These are phyloP conservation scores for Protonibea diacanthus DNA, from an alignment of 2,797 vertebrate genomes.

Conservation along the genomic window DNA sequence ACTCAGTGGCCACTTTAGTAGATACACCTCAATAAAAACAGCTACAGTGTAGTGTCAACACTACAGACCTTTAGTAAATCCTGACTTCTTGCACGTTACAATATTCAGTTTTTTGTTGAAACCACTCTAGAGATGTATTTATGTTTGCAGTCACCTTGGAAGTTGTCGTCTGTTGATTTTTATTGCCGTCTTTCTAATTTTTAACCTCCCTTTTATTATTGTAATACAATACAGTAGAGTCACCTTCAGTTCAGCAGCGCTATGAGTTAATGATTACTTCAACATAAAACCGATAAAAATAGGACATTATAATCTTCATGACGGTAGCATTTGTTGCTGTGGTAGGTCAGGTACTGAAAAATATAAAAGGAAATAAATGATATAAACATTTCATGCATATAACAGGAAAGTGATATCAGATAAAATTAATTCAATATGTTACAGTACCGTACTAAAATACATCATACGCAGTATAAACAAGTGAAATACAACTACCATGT, in stretches of 20 bases:
- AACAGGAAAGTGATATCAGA: too few species aligned
- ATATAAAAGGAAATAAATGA: too few species aligned
- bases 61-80: neutral
- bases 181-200: neutral
- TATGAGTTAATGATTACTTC: neutral
- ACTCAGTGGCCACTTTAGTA: neutral
- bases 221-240: neutral
- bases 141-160: neutral
- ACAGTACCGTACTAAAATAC: too few species aligned
- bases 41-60: neutral
- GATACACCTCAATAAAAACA: neutral
- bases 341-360: too few species aligned
- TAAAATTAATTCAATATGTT: too few species aligned
- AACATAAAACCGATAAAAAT: too few species aligned
- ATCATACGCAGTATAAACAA: too few species aligned
- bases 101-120: neutral
- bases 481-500: too few species aligned
- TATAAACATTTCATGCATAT: too few species aligned
- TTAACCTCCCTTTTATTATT: neutral
- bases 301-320: neutral
- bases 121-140: neutral
- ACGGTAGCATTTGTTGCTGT: neutral
- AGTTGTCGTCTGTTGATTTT: neutral
- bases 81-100: neutral
- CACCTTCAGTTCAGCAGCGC: neutral